These are phyloP conservation scores for Sceliomorpha sp. DNA, from an alignment of 2,888 invertebrate genomes.

Conservation along the genomic window DNA sequence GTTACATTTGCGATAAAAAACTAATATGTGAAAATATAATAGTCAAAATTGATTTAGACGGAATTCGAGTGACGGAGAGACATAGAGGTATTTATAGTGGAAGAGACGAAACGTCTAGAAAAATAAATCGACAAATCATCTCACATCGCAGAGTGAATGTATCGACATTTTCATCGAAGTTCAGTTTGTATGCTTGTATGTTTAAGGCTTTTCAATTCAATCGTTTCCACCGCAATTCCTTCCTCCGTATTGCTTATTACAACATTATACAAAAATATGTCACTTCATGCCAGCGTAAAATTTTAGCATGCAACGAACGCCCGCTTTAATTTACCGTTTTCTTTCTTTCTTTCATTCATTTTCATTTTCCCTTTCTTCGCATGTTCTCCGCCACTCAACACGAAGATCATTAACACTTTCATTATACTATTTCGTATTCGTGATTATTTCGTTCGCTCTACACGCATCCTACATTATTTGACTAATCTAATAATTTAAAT, in stretches of 20 bases:
- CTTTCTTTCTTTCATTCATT: conserved; percentile 9
- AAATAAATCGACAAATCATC: conserved; percentile 63
- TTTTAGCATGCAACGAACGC: conserved; percentile 53
- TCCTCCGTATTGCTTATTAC: conserved; percentile 39
- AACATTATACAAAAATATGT: conserved; percentile 67
- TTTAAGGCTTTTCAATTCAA: conserved; percentile 56
- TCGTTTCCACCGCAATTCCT: conserved; percentile 58
- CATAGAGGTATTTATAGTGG: conserved; percentile 38
- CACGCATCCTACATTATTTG: neutral
- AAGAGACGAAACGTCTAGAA: conserved; percentile 56
- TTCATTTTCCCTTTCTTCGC: neutral
- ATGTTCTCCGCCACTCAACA: conserved; percentile 4
- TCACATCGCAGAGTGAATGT: conserved; percentile 18
- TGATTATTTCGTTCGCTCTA: neutral
- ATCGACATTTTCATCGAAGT: conserved; percentile 9
- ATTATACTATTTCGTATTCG: too few relatives aligned
- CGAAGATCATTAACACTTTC: neutral
- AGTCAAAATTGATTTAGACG: conserved; percentile 45
- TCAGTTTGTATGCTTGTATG: conserved; percentile 33
- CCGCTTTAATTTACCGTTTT: conserved; percentile 14
- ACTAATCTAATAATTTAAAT: conserved; percentile 13
- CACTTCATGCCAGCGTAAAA: conserved; percentile 42
- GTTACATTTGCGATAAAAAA: conserved; percentile 61
- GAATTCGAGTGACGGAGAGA: conserved; percentile 62
- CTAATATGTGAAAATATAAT: conserved; percentile 55